Evolutionary conservation across 2,113 vertebrate genomes (phyloP), one percentile per base, ranked within the genome.

Genomic region (Bubo blakistoni): DNA sequence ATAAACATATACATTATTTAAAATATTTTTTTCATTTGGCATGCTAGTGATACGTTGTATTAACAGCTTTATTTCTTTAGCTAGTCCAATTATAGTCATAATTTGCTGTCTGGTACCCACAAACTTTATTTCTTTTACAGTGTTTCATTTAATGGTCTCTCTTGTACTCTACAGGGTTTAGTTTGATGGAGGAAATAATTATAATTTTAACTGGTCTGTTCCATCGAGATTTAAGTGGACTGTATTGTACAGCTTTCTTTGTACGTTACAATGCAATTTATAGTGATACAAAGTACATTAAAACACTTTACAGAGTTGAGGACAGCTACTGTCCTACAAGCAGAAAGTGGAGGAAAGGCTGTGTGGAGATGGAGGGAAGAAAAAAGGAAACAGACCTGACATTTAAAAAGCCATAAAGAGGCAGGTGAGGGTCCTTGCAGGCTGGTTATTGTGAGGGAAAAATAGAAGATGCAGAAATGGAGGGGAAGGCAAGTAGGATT

Each of bases 131-230:
- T 91, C 79, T 89, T 96, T 89, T 92, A 82, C 19, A 70, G 88
- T 27, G 49, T 95, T 97, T 91, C 82, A 27, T 93, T 97, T 95
- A 97, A 92, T 94, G 69, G 95, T 87, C 96, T 96, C 95, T 87
- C 81, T 92, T 90, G 93, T 86, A 63, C 78, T 94, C 92, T 80
- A 89, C 76, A 46, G 82, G 79, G 67, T 96, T 90, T 93, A 91
- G 86, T 86, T 88, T 94, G 97, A 92, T 69, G 90, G 93, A 93
- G 93, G 93, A 96, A 97, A 95, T 92, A 86, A 92, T 92, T 92
- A 74, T 57, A 87, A 81, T 91, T 96, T 93, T 96, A 97, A 97
- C 92, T 74, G 81, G 85, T 94, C 55, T 83, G 85, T 74, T 94
- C 92, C 93, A 46, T 52, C 2, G 71, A 86, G 95, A 67, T 77